Percentiles rank a stretch among this genome's conserved stretches.
These are phyloP conservation scores for Illadopsis cleaveri DNA, from an alignment of 2,113 vertebrate species.

Conservation along the genomic window DNA sequence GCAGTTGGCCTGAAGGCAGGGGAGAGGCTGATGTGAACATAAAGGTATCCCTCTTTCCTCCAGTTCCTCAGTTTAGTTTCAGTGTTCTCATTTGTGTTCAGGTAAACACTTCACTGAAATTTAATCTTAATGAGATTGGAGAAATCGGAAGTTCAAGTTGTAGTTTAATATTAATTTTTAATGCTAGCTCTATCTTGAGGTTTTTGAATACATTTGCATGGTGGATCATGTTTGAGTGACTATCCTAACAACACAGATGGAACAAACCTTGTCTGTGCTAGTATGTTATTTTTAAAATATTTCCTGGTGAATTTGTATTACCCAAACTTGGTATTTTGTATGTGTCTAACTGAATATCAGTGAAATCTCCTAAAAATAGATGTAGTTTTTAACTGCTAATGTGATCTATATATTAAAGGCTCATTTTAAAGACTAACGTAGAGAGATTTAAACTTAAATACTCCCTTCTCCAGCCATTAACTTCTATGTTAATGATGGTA, in stretches of 20 bases:
- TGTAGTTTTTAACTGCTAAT: not conserved
- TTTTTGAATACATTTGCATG: not conserved
- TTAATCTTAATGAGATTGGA: not conserved
- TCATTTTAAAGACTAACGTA: not conserved
- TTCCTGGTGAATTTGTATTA: not conserved
- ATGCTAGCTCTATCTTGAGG: not conserved
- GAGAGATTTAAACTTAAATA: not conserved
- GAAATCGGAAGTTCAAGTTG: not conserved
- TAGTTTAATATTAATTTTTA: slow-evolving; percentile 29
- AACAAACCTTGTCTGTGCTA: not conserved
- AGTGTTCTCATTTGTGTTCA: not conserved
- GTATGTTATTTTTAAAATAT: not conserved
- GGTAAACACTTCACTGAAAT: not conserved
- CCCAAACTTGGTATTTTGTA: not conserved
- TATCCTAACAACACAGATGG: not conserved
- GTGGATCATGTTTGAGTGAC: not conserved
- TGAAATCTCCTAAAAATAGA: not conserved
- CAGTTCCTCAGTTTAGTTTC: not conserved
- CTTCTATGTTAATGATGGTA: slow-evolving; percentile 6
- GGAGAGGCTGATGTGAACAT: not conserved
- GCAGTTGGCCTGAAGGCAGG: not conserved
- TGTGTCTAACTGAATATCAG: not conserved
- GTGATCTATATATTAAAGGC: not conserved
- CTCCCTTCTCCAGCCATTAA: not conserved
- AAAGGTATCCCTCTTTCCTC: not conserved